Base-by-base conservation (phyloP, 2,888 invertebrate species). In the Pantelozetes paolii region DNA sequence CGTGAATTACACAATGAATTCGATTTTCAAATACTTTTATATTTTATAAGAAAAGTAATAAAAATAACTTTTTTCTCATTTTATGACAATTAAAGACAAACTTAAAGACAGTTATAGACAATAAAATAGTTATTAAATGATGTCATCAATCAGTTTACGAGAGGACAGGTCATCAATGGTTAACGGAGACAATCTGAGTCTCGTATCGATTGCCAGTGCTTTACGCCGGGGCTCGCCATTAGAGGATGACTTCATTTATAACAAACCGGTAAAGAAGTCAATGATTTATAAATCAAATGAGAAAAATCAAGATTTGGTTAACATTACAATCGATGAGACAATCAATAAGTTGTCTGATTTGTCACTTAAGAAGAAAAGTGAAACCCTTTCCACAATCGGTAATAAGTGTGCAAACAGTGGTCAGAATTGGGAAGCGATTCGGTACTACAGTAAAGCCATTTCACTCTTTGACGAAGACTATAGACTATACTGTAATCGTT, bases 381-480 rank as follows among this genome's bases (percentile, higher is more conserved):
- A 64, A 64, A 18, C 64, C 32, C 40, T 64, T n/a, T 36, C 32
- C 1, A 18, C 42, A 6, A 70, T 70, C 11, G 70, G 48, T 9
- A 70, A 70, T n/a, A 42, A 45, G 9, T 48, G 18, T 18, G 70
- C 50, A 50, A 70, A 70, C n/a, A 23, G 30, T 30, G 70, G 70
- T 30, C 48, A 45, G 23, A 45, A 28, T 70, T 28, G 8, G 50
- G 70, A 50, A 23, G 70, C 70, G 15, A 70, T 70, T 45, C 26
- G 36, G 28, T 50, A 48, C 28, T 70, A 70, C 42, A 70, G 70
- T 28, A 30, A 48, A 48, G 70, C 70, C 20, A 70, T 70, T 50
- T 23, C 48, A 8, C 30, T 70, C 26, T 48, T 42, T 23, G 50
- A 70, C 23, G 70, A 70, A 45, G 70, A 70, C 50, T 70, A 48